Evolutionary conservation across 2,888 invertebrate species (phyloP).

Genomic region (Drosophila greeni): DNA sequence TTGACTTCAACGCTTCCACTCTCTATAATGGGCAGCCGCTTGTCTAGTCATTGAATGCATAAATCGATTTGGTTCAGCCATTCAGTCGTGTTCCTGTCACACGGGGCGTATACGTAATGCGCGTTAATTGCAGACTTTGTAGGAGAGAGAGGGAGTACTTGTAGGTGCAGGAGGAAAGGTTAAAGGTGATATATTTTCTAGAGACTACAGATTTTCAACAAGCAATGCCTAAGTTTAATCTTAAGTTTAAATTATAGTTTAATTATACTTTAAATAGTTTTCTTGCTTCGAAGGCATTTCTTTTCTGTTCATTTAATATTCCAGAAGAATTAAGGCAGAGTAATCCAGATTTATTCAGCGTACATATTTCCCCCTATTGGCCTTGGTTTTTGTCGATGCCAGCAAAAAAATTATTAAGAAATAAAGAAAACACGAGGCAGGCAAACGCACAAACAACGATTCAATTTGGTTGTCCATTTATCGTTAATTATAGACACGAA

Average conservation of each 20-base stretch:
- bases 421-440: background rate
- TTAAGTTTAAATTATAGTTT: background rate
- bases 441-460: conserved; percentile 15
- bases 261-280: background rate
- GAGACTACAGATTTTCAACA: too few relatives aligned
- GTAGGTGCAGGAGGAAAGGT: background rate
- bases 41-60: conserved; percentile 38
- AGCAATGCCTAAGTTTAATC: background rate
- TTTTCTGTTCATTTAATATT: conserved; percentile 5
- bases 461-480: conserved; percentile 40
- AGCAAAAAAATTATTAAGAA: conserved; percentile 12
- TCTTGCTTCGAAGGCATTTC: background rate
- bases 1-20: conserved; percentile 1
- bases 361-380: background rate
- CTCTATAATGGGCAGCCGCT: conserved; percentile 40
- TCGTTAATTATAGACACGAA: conserved; percentile 56
- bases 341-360: background rate
- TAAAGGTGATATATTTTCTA: background rate
- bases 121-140: conserved; percentile 46
- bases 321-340: conserved; percentile 4
- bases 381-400: conserved; percentile 14
- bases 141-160: background rate
- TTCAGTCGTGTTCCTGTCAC: conserved; percentile 12
- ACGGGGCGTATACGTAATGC: conserved; percentile 53
- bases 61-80: conserved; percentile 25